A percentile compares a stretch with the other conserved stretches of the same genome.
Conservation (phyloP, 2,113 vertebrate genomes). For the Elaphurus davidianus region DNA sequence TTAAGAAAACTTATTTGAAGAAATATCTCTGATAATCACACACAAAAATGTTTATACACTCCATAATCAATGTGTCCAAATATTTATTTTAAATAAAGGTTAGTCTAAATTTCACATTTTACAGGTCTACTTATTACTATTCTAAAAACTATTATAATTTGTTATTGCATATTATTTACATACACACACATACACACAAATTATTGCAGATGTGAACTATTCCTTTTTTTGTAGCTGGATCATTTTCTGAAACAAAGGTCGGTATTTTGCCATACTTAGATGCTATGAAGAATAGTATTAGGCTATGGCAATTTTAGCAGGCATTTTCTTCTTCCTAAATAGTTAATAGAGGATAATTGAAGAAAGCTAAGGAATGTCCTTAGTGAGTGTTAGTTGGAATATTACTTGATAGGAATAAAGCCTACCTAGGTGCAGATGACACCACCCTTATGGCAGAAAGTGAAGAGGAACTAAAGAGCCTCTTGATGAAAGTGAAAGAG, state of each 20-base stretch:
- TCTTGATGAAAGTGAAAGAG: too few species aligned
- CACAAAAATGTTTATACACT: not conserved
- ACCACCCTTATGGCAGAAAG: too few species aligned
- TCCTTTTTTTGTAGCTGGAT: not conserved
- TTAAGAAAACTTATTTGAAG: not conserved
- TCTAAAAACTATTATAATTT: not conserved
- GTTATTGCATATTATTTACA: not conserved
- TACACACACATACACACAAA: not conserved
- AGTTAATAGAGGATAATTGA: conserved; percentile 32
- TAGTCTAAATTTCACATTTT: not conserved
- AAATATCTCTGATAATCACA: not conserved
- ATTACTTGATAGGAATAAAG: not conserved
- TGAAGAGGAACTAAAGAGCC: too few species aligned
- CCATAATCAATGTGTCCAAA: not conserved
- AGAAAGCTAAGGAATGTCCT: not conserved
- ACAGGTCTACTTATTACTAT: not conserved
- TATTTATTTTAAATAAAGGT: not conserved
- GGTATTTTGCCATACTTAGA: not conserved
- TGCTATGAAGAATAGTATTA: not conserved
- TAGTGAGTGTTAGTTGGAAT: not conserved
- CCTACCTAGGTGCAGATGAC: not conserved
- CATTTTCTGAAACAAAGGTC: not conserved
- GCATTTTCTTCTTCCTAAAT: not conserved
- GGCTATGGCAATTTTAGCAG: not conserved
- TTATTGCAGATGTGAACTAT: not conserved